phyloP scores from a whole-genome alignment of 2,797 vertebrate genomes.

The Rhyacichthys aspro region DNA sequence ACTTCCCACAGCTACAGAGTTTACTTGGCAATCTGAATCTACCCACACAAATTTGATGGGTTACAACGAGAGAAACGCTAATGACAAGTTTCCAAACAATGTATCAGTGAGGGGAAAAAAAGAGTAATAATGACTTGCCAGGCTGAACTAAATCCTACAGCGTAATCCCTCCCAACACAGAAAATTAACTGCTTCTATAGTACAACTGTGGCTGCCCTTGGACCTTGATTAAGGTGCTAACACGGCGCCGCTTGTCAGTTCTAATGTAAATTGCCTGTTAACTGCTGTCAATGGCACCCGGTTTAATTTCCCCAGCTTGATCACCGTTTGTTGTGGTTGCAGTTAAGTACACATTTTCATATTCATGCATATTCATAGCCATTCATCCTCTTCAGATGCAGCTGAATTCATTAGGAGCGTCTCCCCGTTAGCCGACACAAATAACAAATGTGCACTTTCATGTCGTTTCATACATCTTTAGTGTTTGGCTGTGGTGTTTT shows the following conservation, averaged over 20 bases:
- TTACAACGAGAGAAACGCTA: not conserved
- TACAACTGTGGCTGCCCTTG: constrained; percentile 35
- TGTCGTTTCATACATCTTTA: constrained; percentile 22
- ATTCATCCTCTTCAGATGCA: constrained; percentile 58
- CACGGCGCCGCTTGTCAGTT: constrained; percentile 45
- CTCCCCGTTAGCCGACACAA: constrained; percentile 53
- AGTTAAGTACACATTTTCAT: constrained; percentile 69
- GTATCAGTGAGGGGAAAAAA: constrained; percentile 8
- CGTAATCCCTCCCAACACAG: constrained; percentile 21
- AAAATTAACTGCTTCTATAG: constrained; percentile 34
- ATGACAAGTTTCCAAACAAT: not conserved
- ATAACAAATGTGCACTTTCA: constrained; percentile 49
- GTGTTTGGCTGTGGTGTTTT: not conserved
- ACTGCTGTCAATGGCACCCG: constrained; percentile 59
- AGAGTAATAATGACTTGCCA: constrained; percentile 14
- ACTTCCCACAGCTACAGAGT: not conserved
- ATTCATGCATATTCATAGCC: constrained; percentile 74
- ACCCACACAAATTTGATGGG: constrained; percentile 12
- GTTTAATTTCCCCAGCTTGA: constrained; percentile 68
- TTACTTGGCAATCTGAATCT: constrained; percentile 15
- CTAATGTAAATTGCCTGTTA: constrained; percentile 70
- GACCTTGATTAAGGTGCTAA: constrained; percentile 56
- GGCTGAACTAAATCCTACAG: constrained; percentile 17
- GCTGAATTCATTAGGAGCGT: constrained; percentile 62
- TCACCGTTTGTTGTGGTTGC: constrained; percentile 73